Conservation (phyloP, 2,113 vertebrate species). For the Glareola pratincola region DNA sequence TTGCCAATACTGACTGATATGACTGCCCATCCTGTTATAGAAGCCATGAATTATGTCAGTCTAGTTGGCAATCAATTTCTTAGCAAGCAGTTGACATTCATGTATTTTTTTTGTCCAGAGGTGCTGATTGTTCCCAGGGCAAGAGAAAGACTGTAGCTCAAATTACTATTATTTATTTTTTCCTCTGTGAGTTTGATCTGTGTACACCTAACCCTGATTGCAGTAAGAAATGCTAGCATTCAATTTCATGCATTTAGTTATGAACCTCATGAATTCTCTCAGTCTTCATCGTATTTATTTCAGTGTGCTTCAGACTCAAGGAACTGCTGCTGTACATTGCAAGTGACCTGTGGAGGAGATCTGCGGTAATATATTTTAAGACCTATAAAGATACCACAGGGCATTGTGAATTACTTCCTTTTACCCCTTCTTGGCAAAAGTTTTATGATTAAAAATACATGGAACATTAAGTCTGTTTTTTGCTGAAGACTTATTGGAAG, state of each 20-base stretch:
- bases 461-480: neutral
- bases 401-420: neutral
- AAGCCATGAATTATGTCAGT: neutral
- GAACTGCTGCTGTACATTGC: neutral
- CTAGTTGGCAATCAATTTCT: neutral
- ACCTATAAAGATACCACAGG: neutral
- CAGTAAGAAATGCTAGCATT: neutral
- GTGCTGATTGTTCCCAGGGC: neutral
- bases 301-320: neutral
- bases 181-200: neutral
- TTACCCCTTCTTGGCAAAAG: neutral
- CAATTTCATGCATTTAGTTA: neutral
- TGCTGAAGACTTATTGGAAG: slow-evolving; percentile 20
- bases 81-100: neutral
- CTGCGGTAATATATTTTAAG: neutral
- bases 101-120: neutral
- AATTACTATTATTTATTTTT: neutral
- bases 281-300: neutral
- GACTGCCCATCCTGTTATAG: neutral
- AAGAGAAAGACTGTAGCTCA: neutral
- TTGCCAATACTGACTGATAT: slow-evolving; percentile 11
- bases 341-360: neutral
- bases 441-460: neutral
- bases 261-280: neutral
- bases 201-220: neutral